Base-by-base conservation (phyloP, 2,888 invertebrate genomes). In the Pimpla rufipes region DNA sequence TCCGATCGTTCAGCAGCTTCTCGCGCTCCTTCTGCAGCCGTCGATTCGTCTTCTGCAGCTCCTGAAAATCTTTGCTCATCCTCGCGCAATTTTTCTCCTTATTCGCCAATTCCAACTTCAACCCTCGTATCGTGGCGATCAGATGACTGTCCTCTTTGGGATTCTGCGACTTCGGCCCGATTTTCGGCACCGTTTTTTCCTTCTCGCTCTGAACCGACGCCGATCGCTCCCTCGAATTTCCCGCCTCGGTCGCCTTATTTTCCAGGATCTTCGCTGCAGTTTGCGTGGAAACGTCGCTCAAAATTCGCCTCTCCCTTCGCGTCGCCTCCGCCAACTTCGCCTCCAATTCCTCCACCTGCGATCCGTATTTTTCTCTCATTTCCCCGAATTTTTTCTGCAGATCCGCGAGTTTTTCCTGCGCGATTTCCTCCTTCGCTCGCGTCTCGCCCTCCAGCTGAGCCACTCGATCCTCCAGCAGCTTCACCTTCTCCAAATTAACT, bases 21-120 rank as follows among this genome's bases (percentile, higher is more conserved):
- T 97, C 97, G 87, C 96, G 95, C 90, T 97, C 97, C 88, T 96
- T 96, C 90, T 97, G 97, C 88, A 97, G 93, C 90, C 96, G 95
- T 75, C 96, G 94, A 89, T 97, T 96, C 62, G 96, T 97, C 91
- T 96, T 97, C 89, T 95, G 95, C 78, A 96, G 92, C 84, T 97
- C 97, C 50, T 97, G 97, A 57, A 96, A 94, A 90, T 97, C 97
- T 86, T 96, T 95, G 50, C 96, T 96, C 66, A 97, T 94, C 85
- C 96, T 96, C 45, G 95, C 94, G 83, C 97, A 94, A 1, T 95
- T 95, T 87, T 97, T 96, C 88, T 97, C 97, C 92, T 97, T 97
- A 42, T 95, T 95, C 3, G 96, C 95, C 70, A 97, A 91, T 90
- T 97, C 97, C 0, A 96, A 93, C 90, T 97, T 96, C 90, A 97